Evolutionary conservation across 2,113 vertebrate genomes (phyloP).

Genomic region (Arizona elegans): DNA sequence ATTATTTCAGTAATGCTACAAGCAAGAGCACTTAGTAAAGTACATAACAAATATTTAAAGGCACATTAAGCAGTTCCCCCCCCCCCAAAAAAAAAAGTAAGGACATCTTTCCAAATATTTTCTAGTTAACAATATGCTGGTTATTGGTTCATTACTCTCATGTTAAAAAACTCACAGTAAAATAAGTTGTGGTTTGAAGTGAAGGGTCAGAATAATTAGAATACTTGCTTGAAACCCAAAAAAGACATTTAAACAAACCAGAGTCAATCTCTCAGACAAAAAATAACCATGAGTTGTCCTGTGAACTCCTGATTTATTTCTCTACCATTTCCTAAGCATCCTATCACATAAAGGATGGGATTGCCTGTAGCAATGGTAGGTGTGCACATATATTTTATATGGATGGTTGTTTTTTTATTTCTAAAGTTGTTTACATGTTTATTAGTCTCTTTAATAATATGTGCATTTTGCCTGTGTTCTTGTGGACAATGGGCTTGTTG

Average conservation of each 20-base stretch:
- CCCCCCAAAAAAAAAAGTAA: not conserved
- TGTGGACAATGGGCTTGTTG: not conserved
- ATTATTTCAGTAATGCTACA: constrained; percentile 57
- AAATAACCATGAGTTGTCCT: not conserved
- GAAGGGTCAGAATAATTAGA: not conserved
- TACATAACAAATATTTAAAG: constrained; percentile 66
- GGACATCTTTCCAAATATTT: constrained; percentile 18
- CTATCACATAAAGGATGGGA: not conserved
- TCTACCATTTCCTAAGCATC: not conserved
- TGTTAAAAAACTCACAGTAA: not conserved
- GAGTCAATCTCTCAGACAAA: not conserved
- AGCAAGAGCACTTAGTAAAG: constrained; percentile 76
- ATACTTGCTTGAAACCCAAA: constrained; percentile 13
- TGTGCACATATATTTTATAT: not conserved
- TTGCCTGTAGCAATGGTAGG: not conserved
- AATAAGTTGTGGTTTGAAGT: not conserved
- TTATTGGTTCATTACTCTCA: constrained; percentile 17
- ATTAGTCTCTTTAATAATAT: not conserved
- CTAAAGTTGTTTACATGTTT: not conserved
- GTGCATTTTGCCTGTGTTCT: not conserved
- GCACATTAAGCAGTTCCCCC: constrained; percentile 20
- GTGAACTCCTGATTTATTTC: not conserved
- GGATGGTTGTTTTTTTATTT: not conserved
- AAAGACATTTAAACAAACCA: not conserved
- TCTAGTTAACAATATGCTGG: constrained; percentile 31